Evolutionary conservation across 2,113 vertebrate genomes (phyloP).

Genomic region (Gymnarchus niloticus): DNA sequence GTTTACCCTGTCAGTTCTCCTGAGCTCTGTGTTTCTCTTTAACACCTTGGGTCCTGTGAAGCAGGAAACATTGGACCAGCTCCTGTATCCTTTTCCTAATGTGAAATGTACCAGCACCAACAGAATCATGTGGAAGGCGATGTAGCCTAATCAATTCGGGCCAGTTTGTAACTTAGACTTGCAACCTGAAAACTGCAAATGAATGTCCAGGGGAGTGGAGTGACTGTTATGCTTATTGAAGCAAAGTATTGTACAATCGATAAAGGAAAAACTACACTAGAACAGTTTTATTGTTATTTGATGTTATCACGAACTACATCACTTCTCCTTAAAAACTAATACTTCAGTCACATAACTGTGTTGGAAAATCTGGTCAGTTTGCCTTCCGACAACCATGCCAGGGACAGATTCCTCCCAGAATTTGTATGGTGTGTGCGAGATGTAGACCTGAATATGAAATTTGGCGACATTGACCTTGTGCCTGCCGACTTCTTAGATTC

Average conservation of each 20-base stretch:
- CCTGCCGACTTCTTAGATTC: conserved; percentile 22
- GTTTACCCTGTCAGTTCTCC: conserved; percentile 19
- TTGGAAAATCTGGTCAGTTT: conserved; percentile 13
- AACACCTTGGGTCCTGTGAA: conserved; percentile 14
- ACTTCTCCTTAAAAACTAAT: conserved; percentile 18
- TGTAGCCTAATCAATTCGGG: not conserved
- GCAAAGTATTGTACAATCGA: not conserved
- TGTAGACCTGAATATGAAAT: not conserved
- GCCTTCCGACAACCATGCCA: not conserved
- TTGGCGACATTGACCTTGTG: conserved; percentile 14
- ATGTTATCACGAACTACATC: not conserved
- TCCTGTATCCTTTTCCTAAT: conserved; percentile 22
- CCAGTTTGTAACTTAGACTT: too few relatives aligned
- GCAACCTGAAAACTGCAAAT: too few relatives aligned
- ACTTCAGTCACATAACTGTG: conserved; percentile 17
- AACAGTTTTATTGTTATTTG: not conserved
- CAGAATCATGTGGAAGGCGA: not conserved
- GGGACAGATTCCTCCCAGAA: conserved; percentile 5
- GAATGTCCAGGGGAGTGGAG: too few relatives aligned
- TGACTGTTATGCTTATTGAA: too few relatives aligned
- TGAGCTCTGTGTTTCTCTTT: conserved; percentile 24
- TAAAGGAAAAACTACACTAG: not conserved
- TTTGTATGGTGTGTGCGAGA: conserved; percentile 28
- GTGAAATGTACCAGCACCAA: not conserved
- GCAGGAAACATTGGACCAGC: conserved; percentile 13